A percentile compares a stretch with the other conserved stretches of the same genome.
phyloP scores from a whole-genome alignment of 2,888 invertebrate genomes.

The Cheilosia pagana region DNA sequence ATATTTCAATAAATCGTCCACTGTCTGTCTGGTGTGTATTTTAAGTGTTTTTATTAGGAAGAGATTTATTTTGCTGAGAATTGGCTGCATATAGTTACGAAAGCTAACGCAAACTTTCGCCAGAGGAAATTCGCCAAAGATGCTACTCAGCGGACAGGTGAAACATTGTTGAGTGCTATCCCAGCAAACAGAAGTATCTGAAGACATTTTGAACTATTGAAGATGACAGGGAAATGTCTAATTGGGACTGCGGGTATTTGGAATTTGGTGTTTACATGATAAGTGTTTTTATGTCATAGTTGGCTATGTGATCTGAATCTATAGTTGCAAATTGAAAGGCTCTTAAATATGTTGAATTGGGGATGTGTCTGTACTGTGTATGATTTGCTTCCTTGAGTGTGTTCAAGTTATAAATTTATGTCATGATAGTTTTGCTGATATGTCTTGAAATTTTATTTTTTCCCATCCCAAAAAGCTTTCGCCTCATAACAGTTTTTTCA shows the following conservation, averaged over 20 bases:
- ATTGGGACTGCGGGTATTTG: background rate
- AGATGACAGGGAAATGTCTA: background rate
- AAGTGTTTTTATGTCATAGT: background rate
- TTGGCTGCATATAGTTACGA: slow-evolving; percentile 39
- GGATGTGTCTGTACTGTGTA: too few relatives aligned
- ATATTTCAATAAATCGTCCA: slow-evolving; percentile 44
- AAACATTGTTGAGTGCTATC: slow-evolving; percentile 14
- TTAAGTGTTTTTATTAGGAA: slow-evolving; percentile 11
- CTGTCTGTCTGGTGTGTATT: slow-evolving; percentile 3
- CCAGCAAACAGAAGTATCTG: slow-evolving; percentile 3
- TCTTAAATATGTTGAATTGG: too few relatives aligned
- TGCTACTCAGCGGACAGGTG: slow-evolving; percentile 10
- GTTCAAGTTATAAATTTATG: too few relatives aligned
- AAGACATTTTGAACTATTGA: background rate
- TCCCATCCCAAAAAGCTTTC: too few relatives aligned
- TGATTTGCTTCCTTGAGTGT: too few relatives aligned
- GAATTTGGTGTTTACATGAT: background rate
- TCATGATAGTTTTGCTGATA: too few relatives aligned
- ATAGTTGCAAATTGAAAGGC: too few relatives aligned
- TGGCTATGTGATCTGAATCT: too few relatives aligned
- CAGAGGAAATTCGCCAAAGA: slow-evolving; percentile 16
- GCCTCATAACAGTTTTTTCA: too few relatives aligned
- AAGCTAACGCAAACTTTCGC: slow-evolving; percentile 53
- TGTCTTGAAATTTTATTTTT: too few relatives aligned
- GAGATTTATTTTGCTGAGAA: slow-evolving; percentile 40